Evolutionary conservation across 2,888 invertebrate species (phyloP).

Genomic region (Camptogramma bilineatum): DNA sequence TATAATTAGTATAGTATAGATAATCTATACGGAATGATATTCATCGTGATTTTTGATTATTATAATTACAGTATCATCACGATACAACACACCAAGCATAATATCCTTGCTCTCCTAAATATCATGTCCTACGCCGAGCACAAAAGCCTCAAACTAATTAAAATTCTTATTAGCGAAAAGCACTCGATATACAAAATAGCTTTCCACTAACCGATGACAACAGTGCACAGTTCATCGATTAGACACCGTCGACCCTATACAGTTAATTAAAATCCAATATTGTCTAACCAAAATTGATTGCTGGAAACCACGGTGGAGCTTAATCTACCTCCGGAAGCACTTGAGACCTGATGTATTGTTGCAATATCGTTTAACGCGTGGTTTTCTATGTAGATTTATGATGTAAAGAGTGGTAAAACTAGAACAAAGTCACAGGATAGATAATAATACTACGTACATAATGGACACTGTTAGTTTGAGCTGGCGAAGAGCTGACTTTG

Average conservation of each 20-base stretch:
- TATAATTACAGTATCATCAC: neutral
- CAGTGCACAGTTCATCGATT: slow-evolving; percentile 64
- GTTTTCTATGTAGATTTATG: slow-evolving; percentile 28
- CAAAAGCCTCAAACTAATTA: slow-evolving; percentile 32
- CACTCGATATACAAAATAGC: slow-evolving; percentile 57
- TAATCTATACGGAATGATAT: too few species aligned
- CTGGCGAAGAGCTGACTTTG: too few species aligned
- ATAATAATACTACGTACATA: too few species aligned
- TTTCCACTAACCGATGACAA: slow-evolving; percentile 56
- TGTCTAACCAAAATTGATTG: slow-evolving; percentile 84
- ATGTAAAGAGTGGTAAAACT: slow-evolving; percentile 7
- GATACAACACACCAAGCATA: neutral
- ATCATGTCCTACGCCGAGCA: neutral
- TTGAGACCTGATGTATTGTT: slow-evolving; percentile 47
- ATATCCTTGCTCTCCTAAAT: neutral
- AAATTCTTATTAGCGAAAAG: slow-evolving; percentile 44
- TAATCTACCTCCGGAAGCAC: slow-evolving; percentile 53
- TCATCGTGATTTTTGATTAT: too few species aligned
- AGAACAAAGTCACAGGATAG: neutral
- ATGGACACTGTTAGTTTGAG: too few species aligned
- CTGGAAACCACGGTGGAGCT: slow-evolving; percentile 62
- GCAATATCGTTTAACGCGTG: slow-evolving; percentile 43
- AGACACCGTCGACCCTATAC: slow-evolving; percentile 67
- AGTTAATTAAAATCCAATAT: slow-evolving; percentile 85
- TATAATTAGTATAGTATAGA: too few species aligned